These are phyloP conservation scores for Carlito syrichta DNA, from an alignment of 2,113 vertebrate genomes.

Conservation along the genomic window DNA sequence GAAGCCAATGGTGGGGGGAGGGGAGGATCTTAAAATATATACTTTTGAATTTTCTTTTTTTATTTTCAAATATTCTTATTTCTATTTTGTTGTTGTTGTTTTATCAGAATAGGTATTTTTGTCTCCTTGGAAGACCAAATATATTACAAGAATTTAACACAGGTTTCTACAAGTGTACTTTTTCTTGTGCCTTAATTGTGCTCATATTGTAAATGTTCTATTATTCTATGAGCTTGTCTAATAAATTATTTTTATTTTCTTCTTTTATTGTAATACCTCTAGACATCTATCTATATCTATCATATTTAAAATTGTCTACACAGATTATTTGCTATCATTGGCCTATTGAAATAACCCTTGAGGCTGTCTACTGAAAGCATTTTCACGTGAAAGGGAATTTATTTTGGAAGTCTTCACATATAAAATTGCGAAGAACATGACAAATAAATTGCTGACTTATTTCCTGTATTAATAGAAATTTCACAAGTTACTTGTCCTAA, in stretches of 20 bases:
- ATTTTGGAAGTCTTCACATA: not conserved
- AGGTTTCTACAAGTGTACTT: not conserved
- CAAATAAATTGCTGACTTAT: not conserved
- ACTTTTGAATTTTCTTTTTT: not conserved
- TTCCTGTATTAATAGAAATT: not conserved
- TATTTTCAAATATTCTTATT: not conserved
- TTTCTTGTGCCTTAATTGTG: not conserved
- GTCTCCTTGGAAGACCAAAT: not conserved
- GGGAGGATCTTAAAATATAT: too few relatives aligned
- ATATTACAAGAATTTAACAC: not conserved
- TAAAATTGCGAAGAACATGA: not conserved
- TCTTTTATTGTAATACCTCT: not conserved
- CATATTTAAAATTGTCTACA: not conserved
- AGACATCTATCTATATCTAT: not conserved
- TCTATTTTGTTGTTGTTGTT: not conserved
- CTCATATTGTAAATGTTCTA: not conserved
- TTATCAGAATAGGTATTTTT: not conserved
- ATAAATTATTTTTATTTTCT: not conserved
- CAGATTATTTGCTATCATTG: not conserved
- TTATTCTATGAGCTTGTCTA: not conserved
- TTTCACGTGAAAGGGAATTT: not conserved
- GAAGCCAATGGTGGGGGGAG: not conserved
- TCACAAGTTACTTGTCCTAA: not conserved
- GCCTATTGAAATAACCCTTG: not conserved
- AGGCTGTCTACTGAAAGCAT: not conserved